Conservation (phyloP, 2,113 vertebrate genomes). For the Alaudala cheleensis region DNA sequence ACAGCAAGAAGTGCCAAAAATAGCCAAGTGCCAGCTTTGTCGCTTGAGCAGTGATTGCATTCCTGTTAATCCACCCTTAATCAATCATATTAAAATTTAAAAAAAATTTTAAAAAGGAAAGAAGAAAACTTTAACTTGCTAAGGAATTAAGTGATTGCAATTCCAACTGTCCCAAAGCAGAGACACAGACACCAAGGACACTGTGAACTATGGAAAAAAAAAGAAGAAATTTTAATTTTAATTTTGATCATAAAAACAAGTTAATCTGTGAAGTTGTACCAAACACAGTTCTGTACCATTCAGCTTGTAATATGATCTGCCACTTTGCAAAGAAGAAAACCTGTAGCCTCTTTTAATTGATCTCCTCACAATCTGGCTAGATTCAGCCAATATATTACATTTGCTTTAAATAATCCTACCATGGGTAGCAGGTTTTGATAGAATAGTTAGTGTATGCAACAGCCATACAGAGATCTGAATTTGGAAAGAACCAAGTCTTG, state of each 20-base stretch:
- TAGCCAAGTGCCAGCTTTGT: background rate
- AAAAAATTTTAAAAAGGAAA: background rate
- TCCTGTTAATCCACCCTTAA: background rate
- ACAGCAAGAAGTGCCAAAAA: too few relatives aligned
- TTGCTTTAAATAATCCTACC: background rate
- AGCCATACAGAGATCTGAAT: background rate
- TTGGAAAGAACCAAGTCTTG: background rate
- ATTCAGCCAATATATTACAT: background rate
- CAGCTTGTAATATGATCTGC: background rate
- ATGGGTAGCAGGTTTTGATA: background rate
- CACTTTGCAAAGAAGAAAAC: background rate
- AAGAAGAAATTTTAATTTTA: background rate
- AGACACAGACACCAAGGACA: slow-evolving; percentile 57
- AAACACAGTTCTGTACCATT: background rate
- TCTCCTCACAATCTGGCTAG: background rate
- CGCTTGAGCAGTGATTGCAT: background rate
- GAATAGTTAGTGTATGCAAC: background rate
- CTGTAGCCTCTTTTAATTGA: background rate
- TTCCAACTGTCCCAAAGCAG: slow-evolving; percentile 33
- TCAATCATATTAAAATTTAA: background rate
- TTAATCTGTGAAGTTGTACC: background rate
- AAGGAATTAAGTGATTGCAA: slow-evolving; percentile 68
- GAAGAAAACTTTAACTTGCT: slow-evolving; percentile 30
- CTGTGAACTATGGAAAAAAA: slow-evolving; percentile 13
- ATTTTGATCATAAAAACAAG: background rate